Conservation (phyloP, 2,888 invertebrate species). For the Drosophila silvestris region DNA sequence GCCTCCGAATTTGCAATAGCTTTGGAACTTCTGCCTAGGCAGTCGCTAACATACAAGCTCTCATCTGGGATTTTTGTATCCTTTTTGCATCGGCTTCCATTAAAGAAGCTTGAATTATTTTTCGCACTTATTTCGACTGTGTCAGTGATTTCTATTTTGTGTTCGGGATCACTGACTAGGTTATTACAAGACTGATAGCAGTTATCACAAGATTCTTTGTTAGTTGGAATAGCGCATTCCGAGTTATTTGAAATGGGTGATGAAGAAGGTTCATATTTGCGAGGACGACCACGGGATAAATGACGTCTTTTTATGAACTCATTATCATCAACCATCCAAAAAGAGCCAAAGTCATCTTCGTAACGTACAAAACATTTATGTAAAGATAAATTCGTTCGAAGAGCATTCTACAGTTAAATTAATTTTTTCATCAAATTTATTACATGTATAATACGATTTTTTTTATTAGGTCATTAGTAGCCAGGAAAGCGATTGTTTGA, state of each 20-base stretch:
- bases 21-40: constrained; percentile 53
- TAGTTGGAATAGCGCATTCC: constrained; percentile 52
- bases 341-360: constrained; percentile 99
- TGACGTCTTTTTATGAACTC: constrained; percentile 99
- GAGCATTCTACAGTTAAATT: constrained; percentile 93
- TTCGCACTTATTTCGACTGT: constrained; percentile 50
- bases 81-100: constrained; percentile 49
- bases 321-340: constrained; percentile 99
- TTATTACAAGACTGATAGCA: constrained; percentile 57
- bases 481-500: constrained; percentile 10
- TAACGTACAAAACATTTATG: constrained; percentile 99
- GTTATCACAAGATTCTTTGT: constrained; percentile 63
- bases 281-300: constrained; percentile 97
- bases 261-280: constrained; percentile 95
- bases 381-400: constrained; percentile 99
- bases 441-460: not conserved
- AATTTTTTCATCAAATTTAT: not conserved
- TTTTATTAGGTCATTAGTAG: constrained; percentile 4
- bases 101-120: constrained; percentile 59
- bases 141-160: constrained; percentile 44
- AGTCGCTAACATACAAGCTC: constrained; percentile 47
- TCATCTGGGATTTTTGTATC: constrained; percentile 35
- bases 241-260: constrained; percentile 74
- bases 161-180: constrained; percentile 35
- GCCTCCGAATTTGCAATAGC: constrained; percentile 40